Evolutionary conservation across 1,140 invertebrate species (phyloP), one percentile per base, ranked within the genome.

Genomic region (Drosophila littoralis): DNA sequence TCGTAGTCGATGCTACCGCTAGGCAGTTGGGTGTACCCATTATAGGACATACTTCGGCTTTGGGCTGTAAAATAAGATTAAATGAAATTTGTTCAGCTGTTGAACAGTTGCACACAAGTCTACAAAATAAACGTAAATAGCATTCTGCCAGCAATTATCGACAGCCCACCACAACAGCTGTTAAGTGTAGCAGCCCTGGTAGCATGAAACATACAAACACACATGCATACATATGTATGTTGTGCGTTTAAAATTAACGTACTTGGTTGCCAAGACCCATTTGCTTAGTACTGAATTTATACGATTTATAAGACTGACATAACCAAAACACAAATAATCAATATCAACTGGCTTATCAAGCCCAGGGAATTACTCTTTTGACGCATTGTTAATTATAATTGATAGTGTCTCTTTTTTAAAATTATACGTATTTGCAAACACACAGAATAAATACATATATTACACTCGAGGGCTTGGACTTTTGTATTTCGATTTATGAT

Each of bases 381-480:
- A 83, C 74, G 67, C 73, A 73, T 90, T 90, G 63, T 90, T 89
- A 89, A 90, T 89, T 84, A 90, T 72, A 72, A 84, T 83, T 88
- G 85, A 89, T 81, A 89, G 73, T 75, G 84, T 67, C 77, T 54
- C n/a, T 54, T 17, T 17, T 70, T 48, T 15, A 68, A 63, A 46
- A 76, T 52, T 48, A 63, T 63, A 63, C 65, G 52, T 38, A 22
- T 52, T 42, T 42, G 32, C 17, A 58, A 6, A 13, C 22, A 59
- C 9, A 33, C 3, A 10, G 7, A 17, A 59, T 33, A 6, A 12
- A 35, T 59, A 33, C 10, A 70, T 52, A 58, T 61, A 69, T 77
- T 74, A 33, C 64, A 70, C 70, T 84, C 59, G 66, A 79, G 67
- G 35, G 66, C 67, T 78, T 81, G 48, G 79, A 88, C 81, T 88